Conservation (phyloP, 2,888 invertebrate species). For the Brenthis ino region DNA sequence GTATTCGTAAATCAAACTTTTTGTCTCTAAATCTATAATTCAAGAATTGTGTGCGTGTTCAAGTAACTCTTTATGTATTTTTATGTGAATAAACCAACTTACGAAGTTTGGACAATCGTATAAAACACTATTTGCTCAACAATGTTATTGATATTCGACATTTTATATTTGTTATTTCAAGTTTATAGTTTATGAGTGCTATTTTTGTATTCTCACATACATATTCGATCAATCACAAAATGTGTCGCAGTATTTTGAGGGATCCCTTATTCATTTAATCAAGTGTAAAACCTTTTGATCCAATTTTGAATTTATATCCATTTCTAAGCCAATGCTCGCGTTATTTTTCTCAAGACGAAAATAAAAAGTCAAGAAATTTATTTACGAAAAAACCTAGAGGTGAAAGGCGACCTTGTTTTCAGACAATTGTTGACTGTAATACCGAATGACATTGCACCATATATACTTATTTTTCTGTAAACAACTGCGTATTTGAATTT, state of each 20-base stretch:
- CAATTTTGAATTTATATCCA: constrained; percentile 33
- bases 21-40: constrained; percentile 61
- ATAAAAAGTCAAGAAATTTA: constrained; percentile 38
- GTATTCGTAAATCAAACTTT: constrained; percentile 73
- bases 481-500: neutral
- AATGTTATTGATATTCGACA: neutral
- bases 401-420: constrained; percentile 39
- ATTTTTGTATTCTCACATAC: neutral
- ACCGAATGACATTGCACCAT: constrained; percentile 8
- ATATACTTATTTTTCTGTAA: constrained; percentile 8
- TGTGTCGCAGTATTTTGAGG: constrained; percentile 9
- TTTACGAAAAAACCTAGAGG: constrained; percentile 29
- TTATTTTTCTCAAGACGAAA: constrained; percentile 37
- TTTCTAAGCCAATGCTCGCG: constrained; percentile 33
- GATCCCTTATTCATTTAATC: constrained; percentile 34
- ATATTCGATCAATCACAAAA: constrained; percentile 10
- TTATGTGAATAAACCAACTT: constrained; percentile 22
- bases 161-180: neutral
- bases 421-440: constrained; percentile 27
- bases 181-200: neutral
- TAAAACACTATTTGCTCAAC: constrained; percentile 16
- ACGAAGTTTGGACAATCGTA: constrained; percentile 17
- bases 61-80: constrained; percentile 40
- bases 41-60: constrained; percentile 38
- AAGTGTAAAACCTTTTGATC: constrained; percentile 30